Evolutionary conservation across 1,140 invertebrate genomes (phyloP).

Genomic region (Leucophenga varia): DNA sequence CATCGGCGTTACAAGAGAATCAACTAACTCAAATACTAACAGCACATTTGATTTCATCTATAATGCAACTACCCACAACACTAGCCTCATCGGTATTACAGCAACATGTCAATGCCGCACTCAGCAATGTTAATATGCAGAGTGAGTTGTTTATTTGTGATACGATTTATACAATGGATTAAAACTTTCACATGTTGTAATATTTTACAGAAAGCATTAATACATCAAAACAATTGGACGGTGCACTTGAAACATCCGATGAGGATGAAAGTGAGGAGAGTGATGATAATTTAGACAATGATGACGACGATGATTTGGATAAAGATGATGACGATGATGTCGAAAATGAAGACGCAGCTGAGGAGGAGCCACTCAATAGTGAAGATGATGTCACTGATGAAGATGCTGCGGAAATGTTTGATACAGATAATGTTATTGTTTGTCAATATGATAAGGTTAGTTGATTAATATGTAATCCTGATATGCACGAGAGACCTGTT

Average conservation of each 20-base stretch:
- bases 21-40: conserved; percentile 67
- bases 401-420: conserved; percentile 91
- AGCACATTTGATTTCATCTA: conserved; percentile 81
- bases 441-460: conserved; percentile 98
- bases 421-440: conserved; percentile 98
- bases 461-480: no score
- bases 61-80: conserved; percentile 76
- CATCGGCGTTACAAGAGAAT: conserved; percentile 74
- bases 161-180: background rate
- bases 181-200: background rate
- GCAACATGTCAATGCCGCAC: conserved; percentile 82
- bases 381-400: conserved; percentile 97
- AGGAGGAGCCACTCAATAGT: conserved; percentile 92
- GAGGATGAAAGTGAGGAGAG: conserved; percentile 70
- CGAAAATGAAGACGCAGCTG: conserved; percentile 73
- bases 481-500: no score
- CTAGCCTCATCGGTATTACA: conserved; percentile 78
- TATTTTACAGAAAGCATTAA: conserved; percentile 35
- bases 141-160: conserved; percentile 28
- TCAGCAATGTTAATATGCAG: conserved; percentile 60
- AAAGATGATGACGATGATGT: conserved; percentile 76
- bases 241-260: conserved; percentile 73
- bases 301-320: conserved; percentile 74
- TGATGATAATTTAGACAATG: conserved; percentile 70
- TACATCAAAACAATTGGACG: conserved; percentile 62